These are phyloP conservation scores for Drosophila teissieri DNA, from an alignment of 1,140 invertebrate species.

Conservation along the genomic window DNA sequence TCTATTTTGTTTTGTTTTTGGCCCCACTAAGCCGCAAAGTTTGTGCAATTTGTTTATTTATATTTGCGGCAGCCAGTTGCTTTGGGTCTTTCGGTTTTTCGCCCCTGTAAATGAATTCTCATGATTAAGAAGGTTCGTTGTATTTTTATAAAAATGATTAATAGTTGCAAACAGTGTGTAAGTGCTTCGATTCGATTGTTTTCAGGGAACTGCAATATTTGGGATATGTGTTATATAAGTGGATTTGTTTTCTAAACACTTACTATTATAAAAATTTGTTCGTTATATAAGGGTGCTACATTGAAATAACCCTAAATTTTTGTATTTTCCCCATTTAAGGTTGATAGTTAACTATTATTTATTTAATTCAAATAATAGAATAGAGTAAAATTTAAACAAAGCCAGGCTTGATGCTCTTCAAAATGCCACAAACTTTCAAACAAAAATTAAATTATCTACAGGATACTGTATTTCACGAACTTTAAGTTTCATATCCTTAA, in stretches of 20 bases:
- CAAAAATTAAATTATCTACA: no score
- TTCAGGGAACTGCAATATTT: not conserved
- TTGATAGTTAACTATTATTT: no score
- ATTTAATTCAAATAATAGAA: no score
- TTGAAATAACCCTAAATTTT: no score
- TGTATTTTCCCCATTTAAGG: no score
- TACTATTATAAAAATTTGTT: no score
- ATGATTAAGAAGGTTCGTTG: slow-evolving; percentile 13
- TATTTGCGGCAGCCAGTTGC: slow-evolving; percentile 19
- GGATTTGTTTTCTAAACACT: not conserved
- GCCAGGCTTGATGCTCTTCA: no score
- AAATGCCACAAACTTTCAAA: not conserved
- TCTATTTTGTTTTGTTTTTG: not conserved
- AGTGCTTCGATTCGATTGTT: not conserved
- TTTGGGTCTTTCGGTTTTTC: slow-evolving; percentile 16
- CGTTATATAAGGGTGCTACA: no score
- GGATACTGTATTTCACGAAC: no score
- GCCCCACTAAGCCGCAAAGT: slow-evolving; percentile 18
- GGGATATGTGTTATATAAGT: not conserved
- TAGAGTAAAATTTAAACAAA: no score
- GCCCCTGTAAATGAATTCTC: slow-evolving; percentile 10
- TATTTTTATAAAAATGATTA: slow-evolving; percentile 9
- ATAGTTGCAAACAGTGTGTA: not conserved
- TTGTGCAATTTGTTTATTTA: slow-evolving; percentile 45
- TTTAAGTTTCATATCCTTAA: no score